Percentiles rank a stretch among this genome's conserved stretches.
Evolutionary conservation across 2,888 invertebrate species (phyloP).

Genomic region (Drosophila multiciliata): DNA sequence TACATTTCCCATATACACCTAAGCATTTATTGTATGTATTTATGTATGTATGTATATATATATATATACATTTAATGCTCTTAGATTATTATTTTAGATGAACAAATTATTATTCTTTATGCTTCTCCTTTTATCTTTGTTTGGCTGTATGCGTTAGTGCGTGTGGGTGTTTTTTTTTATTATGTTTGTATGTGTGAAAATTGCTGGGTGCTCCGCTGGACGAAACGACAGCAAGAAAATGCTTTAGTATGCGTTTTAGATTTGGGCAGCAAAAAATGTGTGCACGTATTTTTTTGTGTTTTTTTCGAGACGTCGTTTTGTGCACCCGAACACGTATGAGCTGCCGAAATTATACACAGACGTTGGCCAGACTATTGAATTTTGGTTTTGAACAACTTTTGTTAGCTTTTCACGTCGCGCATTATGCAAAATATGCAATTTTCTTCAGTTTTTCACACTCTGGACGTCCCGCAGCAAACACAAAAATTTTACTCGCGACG

Average conservation of each 20-base stretch:
- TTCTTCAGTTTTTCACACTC: constrained; percentile 77
- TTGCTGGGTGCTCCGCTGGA: constrained; percentile 73
- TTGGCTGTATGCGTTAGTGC: constrained; percentile 50
- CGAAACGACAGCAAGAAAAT: constrained; percentile 74
- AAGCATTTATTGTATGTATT: constrained; percentile 41
- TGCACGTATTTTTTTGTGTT: constrained; percentile 69
- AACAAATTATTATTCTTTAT: constrained; percentile 70
- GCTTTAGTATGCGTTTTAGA: constrained; percentile 76
- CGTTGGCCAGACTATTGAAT: constrained; percentile 64
- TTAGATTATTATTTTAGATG: constrained; percentile 41
- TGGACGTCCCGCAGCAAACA: constrained; percentile 71
- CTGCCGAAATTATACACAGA: constrained; percentile 67
- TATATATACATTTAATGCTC: constrained; percentile 59
- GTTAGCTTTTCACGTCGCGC: constrained; percentile 79
- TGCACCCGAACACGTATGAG: constrained; percentile 66
- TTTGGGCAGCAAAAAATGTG: constrained; percentile 78
- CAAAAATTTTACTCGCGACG: constrained; percentile 79
- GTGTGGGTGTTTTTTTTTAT: constrained; percentile 52
- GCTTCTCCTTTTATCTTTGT: constrained; percentile 49
- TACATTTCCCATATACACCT: constrained; percentile 38
- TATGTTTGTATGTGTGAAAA: constrained; percentile 61
- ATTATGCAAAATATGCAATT: constrained; percentile 82
- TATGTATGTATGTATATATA: constrained; percentile 35
- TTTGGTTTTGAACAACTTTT: constrained; percentile 71
- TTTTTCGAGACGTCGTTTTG: constrained; percentile 70